These are phyloP conservation scores for western clawed frog (Xenopus tropicalis) DNA, from an alignment of 2,113 vertebrate species.

Conservation along the genomic window DNA sequence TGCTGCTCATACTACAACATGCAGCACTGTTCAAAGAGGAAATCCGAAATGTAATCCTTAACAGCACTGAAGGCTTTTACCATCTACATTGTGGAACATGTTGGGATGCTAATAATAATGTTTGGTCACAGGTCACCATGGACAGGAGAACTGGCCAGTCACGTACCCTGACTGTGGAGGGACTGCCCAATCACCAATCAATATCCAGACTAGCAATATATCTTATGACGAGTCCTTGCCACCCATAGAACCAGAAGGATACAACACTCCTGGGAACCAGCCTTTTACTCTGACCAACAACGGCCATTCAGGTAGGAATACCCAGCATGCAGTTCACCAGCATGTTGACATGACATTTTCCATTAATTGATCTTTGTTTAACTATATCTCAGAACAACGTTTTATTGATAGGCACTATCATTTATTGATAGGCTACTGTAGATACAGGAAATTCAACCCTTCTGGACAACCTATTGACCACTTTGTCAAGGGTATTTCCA, in stretches of 20 bases:
- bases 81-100: background rate
- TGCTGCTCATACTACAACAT: no score
- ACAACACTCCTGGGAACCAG: constrained; percentile 56
- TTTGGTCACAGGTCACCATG: constrained; percentile 65
- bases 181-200: constrained; percentile 78
- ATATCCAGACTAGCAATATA: constrained; percentile 63
- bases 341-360: no score
- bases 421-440: no score
- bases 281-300: constrained; percentile 75
- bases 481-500: no score
- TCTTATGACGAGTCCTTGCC: constrained; percentile 66
- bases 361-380: no score
- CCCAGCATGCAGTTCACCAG: background rate
- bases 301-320: constrained; percentile 81
- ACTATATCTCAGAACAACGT: no score
- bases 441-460: no score
- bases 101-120: background rate
- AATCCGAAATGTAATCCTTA: no score
- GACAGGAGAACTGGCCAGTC: constrained; percentile 76
- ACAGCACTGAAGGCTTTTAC: no score
- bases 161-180: constrained; percentile 75
- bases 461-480: no score
- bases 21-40: no score
- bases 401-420: no score
- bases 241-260: constrained; percentile 65